Evolutionary conservation across 1,140 invertebrate species (phyloP).

Genomic region (Euwallacea fornicatus): DNA sequence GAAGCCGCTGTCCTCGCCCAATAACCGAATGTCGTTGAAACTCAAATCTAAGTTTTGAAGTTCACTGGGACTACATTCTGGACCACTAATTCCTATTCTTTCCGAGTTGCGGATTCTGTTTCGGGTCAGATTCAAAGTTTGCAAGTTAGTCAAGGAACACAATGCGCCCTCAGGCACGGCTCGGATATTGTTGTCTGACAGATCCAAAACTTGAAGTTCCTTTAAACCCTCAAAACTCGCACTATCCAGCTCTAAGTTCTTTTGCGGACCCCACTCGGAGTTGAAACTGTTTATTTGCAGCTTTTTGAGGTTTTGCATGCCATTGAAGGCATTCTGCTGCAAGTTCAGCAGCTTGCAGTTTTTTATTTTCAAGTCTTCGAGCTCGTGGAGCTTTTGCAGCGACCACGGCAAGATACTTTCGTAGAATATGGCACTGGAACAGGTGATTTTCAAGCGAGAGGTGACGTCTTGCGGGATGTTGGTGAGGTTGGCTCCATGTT

Average conservation of each 20-base stretch:
- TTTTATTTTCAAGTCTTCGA: slow-evolving; percentile 72
- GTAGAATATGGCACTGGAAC: slow-evolving; percentile 76
- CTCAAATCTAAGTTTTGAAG: slow-evolving; percentile 77
- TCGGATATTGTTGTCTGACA: slow-evolving; percentile 80
- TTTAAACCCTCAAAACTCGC: slow-evolving; percentile 71
- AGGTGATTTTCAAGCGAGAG: slow-evolving; percentile 68
- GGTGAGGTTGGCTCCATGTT: slow-evolving; percentile 59
- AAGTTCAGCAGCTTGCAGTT: slow-evolving; percentile 79
- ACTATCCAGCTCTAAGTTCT: slow-evolving; percentile 68
- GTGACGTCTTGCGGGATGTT: slow-evolving; percentile 72
- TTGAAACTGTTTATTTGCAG: slow-evolving; percentile 76
- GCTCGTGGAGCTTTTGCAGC: slow-evolving; percentile 71
- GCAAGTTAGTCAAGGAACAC: slow-evolving; percentile 75
- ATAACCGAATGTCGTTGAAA: slow-evolving; percentile 70
- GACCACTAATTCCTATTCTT: slow-evolving; percentile 65
- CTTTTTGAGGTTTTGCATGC: slow-evolving; percentile 72
- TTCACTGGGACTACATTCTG: slow-evolving; percentile 59
- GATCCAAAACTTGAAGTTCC: slow-evolving; percentile 76
- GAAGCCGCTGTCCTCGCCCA: slow-evolving; percentile 73
- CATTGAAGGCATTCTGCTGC: slow-evolving; percentile 75
- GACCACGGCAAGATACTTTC: slow-evolving; percentile 74
- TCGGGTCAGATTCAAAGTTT: slow-evolving; percentile 78
- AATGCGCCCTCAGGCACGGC: slow-evolving; percentile 73
- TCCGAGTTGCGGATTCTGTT: slow-evolving; percentile 76
- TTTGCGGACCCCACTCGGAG: slow-evolving; percentile 72